A percentile compares a stretch with the other conserved stretches of the same genome.
phyloP scores from a whole-genome alignment of 2,797 vertebrate species.

The Poecile montanus region DNA sequence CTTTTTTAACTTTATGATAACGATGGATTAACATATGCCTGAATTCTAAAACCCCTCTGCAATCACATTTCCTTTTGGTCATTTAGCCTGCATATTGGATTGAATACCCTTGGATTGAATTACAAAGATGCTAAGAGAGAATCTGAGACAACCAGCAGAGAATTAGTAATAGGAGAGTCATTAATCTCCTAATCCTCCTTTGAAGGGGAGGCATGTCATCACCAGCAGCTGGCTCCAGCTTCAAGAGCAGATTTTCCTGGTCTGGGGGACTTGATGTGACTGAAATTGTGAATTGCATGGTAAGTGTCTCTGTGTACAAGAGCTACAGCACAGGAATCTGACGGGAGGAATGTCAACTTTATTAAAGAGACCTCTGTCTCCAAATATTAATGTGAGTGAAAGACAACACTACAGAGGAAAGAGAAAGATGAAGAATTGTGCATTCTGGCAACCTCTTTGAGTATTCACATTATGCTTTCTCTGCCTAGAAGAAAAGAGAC shows the following conservation, averaged over 20 bases:
- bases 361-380: background rate
- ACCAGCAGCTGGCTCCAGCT: background rate
- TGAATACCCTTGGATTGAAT: background rate
- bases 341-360: background rate
- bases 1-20: background rate
- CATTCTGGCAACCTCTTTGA: background rate
- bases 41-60: background rate
- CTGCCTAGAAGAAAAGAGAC: background rate
- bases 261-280: background rate
- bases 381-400: background rate
- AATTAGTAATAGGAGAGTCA: background rate
- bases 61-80: background rate
- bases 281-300: background rate
- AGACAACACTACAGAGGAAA: background rate
- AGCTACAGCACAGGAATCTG: background rate
- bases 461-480: background rate
- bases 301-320: background rate
- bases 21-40: background rate
- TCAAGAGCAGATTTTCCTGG: background rate
- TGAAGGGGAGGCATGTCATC: background rate
- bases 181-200: background rate
- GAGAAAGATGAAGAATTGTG: background rate
- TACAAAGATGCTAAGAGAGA: background rate
- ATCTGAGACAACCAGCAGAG: background rate
- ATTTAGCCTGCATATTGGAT: background rate